These are phyloP conservation scores for Mya arenaria DNA, from an alignment of 1,140 invertebrate genomes.

Conservation along the genomic window DNA sequence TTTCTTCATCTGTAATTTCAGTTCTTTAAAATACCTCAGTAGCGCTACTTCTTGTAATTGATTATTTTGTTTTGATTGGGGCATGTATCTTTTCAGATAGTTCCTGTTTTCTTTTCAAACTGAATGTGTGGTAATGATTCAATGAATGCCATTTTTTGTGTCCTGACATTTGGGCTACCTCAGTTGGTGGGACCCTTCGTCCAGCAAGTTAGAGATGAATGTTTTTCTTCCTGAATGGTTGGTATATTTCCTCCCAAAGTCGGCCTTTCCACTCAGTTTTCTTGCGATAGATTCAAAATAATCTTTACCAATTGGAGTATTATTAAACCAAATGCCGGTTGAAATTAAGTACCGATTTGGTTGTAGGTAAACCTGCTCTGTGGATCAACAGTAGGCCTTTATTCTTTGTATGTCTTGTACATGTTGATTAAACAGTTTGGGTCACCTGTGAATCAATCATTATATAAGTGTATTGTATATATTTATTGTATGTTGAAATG, in stretches of 20 bases:
- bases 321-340: neutral
- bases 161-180: conserved; percentile 11
- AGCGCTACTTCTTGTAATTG: neutral
- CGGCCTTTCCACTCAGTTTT: conserved; percentile 7
- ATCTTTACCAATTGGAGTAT: neutral
- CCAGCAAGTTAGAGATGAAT: neutral
- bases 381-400: neutral
- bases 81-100: neutral
- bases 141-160: neutral
- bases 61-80: too few species aligned
- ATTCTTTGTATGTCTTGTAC: neutral
- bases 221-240: conserved; percentile 9
- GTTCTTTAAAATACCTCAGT: neutral
- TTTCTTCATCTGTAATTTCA: neutral
- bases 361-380: neutral
- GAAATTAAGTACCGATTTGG: neutral
- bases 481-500: neutral
- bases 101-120: neutral
- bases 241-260: neutral
- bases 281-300: neutral
- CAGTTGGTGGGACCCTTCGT: neutral
- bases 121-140: neutral
- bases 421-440: neutral
- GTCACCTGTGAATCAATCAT: neutral
- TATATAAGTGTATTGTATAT: neutral